Evolutionary conservation across 2,888 invertebrate genomes (phyloP), one percentile per base, ranked within the genome.

Genomic region (Dermolepida albohirtum): DNA sequence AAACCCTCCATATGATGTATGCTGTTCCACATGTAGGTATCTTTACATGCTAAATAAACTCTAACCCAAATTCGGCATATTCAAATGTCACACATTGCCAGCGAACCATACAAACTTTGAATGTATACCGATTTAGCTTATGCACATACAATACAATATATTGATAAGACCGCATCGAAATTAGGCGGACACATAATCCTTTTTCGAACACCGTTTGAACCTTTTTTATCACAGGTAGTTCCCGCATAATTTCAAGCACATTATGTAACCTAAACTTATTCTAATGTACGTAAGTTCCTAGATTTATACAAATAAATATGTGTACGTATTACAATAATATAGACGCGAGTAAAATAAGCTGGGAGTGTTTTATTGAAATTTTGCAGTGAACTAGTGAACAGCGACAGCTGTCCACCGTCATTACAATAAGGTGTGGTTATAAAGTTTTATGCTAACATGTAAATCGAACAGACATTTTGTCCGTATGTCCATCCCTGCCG

Each of bases 11-110:
- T 52, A 64, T 41, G 52, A 22, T 59, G 41, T 5, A 14, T 64
- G 16, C 52, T 27, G n/a, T 64, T 43, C 52, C 40, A 34, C 43
- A 59, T 11, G 49, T 49, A 49, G n/a, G 49, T 41, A 40, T 49
- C 22, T 57, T 12, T 50, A 10, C 34, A 66, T 41, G 44, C 63
- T 64, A 63, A 55, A 67, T 67, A 63, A 39, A 47, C 67, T 59
- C 63, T 72, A 72, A 73, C 73, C 74, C 69, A 74, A 75, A 76
- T 76, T 73, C 73, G 69, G 68, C 70, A 74, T 76, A 76, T 76
- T 76, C 75, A 76, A 76, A 76, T 76, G 74, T 76, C 76, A 76
- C 74, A 64, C 55, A 64, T 57, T 47, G 62, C 70, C 71, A 54
- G 63, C 68, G 62, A 72, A 57, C 73, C 71, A 63, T 29, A 8